These are phyloP conservation scores for Orussus abietinus DNA, from an alignment of 1,140 invertebrate species.

Conservation along the genomic window DNA sequence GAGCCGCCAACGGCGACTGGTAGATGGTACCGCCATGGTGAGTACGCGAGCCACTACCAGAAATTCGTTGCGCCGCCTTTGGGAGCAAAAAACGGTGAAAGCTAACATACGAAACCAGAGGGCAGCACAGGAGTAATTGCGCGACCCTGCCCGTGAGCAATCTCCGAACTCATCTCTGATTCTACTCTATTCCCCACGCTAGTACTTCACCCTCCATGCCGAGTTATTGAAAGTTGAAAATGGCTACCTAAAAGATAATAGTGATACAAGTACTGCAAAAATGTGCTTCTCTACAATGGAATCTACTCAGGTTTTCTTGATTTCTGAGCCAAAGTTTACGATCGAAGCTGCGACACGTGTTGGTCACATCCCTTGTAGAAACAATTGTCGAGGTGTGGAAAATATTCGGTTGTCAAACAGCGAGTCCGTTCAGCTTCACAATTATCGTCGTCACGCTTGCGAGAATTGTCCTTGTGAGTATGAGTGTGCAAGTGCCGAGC, in stretches of 20 bases:
- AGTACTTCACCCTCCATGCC: too few species aligned
- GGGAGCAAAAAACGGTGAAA: too few species aligned
- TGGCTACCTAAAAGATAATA: constrained; percentile 31
- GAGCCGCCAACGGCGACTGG: too few species aligned
- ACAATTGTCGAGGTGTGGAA: not conserved
- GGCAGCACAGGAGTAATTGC: too few species aligned
- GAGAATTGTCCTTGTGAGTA: constrained; percentile 28
- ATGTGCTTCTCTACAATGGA: constrained; percentile 33
- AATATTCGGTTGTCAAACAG: constrained; percentile 10
- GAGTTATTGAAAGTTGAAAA: constrained; percentile 29
- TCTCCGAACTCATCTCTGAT: too few species aligned
- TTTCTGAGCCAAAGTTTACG: constrained; percentile 17
- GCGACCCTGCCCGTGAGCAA: too few species aligned
- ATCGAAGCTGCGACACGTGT: constrained; percentile 1
- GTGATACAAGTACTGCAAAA: constrained; percentile 19
- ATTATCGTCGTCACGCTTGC: constrained; percentile 25
- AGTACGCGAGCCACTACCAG: too few species aligned
- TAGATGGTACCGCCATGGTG: too few species aligned
- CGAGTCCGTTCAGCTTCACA: constrained; percentile 1
- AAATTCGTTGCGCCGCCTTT: too few species aligned
- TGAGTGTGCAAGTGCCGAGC: not conserved
- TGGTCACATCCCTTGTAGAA: constrained; percentile 3
- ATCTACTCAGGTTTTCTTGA: constrained; percentile 22
- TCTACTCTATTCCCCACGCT: too few species aligned
- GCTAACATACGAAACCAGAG: too few species aligned